These are phyloP conservation scores for Pararge aegeria DNA, from an alignment of 1,140 invertebrate species.

Conservation along the genomic window DNA sequence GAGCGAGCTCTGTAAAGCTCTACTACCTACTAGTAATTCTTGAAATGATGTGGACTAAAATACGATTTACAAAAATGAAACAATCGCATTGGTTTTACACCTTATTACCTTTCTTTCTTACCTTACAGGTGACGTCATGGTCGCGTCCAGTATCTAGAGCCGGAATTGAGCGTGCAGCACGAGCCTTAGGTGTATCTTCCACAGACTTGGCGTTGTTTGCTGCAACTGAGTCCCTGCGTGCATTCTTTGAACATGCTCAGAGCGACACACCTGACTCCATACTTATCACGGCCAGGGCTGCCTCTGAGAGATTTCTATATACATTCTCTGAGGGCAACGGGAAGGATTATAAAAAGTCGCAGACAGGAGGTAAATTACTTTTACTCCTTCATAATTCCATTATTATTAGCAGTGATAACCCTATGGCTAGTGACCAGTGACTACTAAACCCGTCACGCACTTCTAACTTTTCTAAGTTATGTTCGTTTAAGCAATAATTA, in stretches of 20 bases:
- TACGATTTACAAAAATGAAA: too few species aligned
- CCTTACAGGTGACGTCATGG: slow-evolving; percentile 83
- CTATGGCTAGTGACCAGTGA: too few species aligned
- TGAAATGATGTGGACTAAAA: too few species aligned
- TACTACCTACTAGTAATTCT: too few species aligned
- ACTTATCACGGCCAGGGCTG: slow-evolving; percentile 80
- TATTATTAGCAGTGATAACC: too few species aligned
- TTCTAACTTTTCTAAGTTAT: too few species aligned
- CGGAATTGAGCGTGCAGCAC: slow-evolving; percentile 80
- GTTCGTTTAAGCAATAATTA: too few species aligned
- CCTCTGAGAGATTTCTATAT: slow-evolving; percentile 66
- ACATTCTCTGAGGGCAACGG: slow-evolving; percentile 77
- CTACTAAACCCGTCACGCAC: too few species aligned
- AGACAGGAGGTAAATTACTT: slow-evolving; percentile 51
- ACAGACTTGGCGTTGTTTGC: slow-evolving; percentile 85
- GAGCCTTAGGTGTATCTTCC: slow-evolving; percentile 82
- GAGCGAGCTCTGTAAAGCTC: too few species aligned
- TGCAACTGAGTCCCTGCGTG: slow-evolving; percentile 81
- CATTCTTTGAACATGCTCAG: slow-evolving; percentile 82
- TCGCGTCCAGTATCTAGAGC: slow-evolving; percentile 82
- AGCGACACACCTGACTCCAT: slow-evolving; percentile 78
- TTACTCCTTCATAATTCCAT: too few species aligned
- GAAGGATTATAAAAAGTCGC: slow-evolving; percentile 76
- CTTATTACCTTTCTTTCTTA: too few species aligned
- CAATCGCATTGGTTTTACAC: too few species aligned